Evolutionary conservation across 2,797 vertebrate genomes (phyloP).

Genomic region (Catostomus latipinnis): DNA sequence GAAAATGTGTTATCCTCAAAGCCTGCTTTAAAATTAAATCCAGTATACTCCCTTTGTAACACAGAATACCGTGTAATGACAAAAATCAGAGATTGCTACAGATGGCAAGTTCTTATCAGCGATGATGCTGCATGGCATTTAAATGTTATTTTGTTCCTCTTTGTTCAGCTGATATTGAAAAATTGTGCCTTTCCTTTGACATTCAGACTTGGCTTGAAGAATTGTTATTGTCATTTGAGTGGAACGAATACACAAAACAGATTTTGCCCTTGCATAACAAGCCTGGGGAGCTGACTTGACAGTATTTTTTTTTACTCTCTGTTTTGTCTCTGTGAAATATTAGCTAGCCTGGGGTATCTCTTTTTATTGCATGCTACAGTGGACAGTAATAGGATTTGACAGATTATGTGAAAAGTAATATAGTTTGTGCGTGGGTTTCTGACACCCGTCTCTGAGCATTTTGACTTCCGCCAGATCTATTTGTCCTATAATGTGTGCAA

Average conservation of each 20-base stretch:
- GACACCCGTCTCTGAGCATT: constrained; percentile 40
- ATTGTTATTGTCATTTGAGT: constrained; percentile 48
- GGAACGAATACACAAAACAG: constrained; percentile 52
- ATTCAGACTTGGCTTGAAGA: constrained; percentile 55
- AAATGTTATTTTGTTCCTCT: constrained; percentile 53
- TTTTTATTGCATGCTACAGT: constrained; percentile 10
- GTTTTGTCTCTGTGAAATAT: constrained; percentile 1
- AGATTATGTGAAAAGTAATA: constrained; percentile 37
- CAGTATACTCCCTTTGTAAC: constrained; percentile 29
- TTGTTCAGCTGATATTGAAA: constrained; percentile 41
- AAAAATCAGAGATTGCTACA: constrained; percentile 31
- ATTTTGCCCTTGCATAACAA: constrained; percentile 35
- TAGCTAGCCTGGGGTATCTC: constrained; percentile 26
- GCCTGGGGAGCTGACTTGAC: constrained; percentile 31
- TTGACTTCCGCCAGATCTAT: constrained; percentile 54
- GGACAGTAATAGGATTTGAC: constrained; percentile 45
- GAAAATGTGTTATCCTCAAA: constrained; percentile 45
- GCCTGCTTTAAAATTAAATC: constrained; percentile 37
- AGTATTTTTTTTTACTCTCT: constrained; percentile 18
- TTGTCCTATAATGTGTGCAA: constrained; percentile 38
- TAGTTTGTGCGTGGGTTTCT: constrained; percentile 19
- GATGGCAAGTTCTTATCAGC: constrained; percentile 30
- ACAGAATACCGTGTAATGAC: constrained; percentile 31
- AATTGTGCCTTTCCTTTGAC: constrained; percentile 45
- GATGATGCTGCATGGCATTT: constrained; percentile 48